Percentiles rank a stretch among this genome's conserved stretches.
These are phyloP conservation scores for Criorhina ranunculi DNA, from an alignment of 2,888 invertebrate species.

Conservation along the genomic window DNA sequence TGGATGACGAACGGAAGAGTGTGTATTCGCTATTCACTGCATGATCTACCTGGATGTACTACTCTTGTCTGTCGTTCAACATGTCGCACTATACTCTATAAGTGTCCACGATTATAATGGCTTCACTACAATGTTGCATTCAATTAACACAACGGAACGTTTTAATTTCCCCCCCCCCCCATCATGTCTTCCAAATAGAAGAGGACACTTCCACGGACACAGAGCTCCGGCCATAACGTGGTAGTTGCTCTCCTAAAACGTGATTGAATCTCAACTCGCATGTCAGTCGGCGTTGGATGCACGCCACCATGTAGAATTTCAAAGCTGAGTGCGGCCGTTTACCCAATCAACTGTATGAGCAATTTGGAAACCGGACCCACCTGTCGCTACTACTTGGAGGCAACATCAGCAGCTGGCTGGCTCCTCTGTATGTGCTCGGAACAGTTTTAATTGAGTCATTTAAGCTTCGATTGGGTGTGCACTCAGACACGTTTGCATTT, in stretches of 20 bases:
- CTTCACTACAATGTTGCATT: conserved; percentile 47
- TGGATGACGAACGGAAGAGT: no score
- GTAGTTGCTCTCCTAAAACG: conserved; percentile 22
- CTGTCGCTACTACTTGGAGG: conserved; percentile 53
- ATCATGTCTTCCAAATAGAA: conserved; percentile 21
- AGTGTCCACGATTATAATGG: conserved; percentile 17
- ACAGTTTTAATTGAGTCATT: conserved; percentile 74
- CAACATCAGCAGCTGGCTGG: conserved; percentile 1
- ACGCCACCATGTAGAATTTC: conserved; percentile 3
- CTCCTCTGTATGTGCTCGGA: conserved; percentile 14
- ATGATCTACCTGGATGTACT: background rate
- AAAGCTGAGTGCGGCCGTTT: conserved; percentile 29
- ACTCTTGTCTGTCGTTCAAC: conserved; percentile 1
- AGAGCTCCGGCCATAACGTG: background rate
- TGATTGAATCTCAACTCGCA: conserved; percentile 51
- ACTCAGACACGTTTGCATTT: conserved; percentile 57
- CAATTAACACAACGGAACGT: conserved; percentile 54
- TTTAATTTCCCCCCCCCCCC: conserved; percentile 7
- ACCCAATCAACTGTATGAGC: conserved; percentile 57
- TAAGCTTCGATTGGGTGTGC: conserved; percentile 63
- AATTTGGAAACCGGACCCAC: conserved; percentile 66
- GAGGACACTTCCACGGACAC: conserved; percentile 28
- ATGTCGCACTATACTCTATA: background rate
- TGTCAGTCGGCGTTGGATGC: conserved; percentile 8
- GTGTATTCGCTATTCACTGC: no score